Evolutionary conservation across 1,140 invertebrate species (phyloP).

Genomic region (Drosophila parvula): DNA sequence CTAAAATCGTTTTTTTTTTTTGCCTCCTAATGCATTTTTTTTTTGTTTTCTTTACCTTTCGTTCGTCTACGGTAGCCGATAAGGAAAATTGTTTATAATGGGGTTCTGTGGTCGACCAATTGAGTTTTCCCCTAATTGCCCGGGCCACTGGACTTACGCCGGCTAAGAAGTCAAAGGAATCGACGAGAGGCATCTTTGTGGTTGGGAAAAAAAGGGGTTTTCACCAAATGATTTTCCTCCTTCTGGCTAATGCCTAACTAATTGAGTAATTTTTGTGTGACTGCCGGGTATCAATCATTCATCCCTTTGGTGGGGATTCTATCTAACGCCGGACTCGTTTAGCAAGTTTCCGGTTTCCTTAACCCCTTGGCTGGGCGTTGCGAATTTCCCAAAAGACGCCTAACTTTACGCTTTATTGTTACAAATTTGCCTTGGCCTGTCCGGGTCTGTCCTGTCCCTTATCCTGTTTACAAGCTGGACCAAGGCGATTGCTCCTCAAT

Average conservation of each 20-base stretch:
- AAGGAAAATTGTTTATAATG: conserved; percentile 81
- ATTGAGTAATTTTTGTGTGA: conserved; percentile 78
- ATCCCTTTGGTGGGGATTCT: conserved; percentile 25
- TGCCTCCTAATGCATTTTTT: conserved; percentile 71
- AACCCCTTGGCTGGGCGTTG: conserved; percentile 57
- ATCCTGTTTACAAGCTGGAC: conserved; percentile 61
- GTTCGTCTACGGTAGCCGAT: conserved; percentile 47
- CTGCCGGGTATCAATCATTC: conserved; percentile 71
- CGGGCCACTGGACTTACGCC: conserved; percentile 61
- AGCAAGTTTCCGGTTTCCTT: conserved; percentile 41
- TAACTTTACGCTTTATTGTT: conserved; percentile 74
- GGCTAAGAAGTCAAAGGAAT: conserved; percentile 30
- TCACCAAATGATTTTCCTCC: conserved; percentile 59
- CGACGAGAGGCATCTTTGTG: conserved; percentile 13
- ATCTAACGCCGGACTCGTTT: conserved; percentile 49
- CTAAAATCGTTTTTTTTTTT: conserved; percentile 52
- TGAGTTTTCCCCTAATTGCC: conserved; percentile 71
- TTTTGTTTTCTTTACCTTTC: conserved; percentile 11
- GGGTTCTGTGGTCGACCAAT: conserved; percentile 77
- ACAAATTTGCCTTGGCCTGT: conserved; percentile 68
- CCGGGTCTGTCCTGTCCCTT: conserved; percentile 43
- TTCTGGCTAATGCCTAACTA: conserved; percentile 71
- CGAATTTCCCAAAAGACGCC: conserved; percentile 74
- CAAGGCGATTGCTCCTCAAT: conserved; percentile 33
- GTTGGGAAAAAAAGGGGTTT: conserved; percentile 44